Evolutionary conservation across 1,140 invertebrate species (phyloP), one percentile per base, ranked within the genome.

Genomic region (Drosophila athabasca): DNA sequence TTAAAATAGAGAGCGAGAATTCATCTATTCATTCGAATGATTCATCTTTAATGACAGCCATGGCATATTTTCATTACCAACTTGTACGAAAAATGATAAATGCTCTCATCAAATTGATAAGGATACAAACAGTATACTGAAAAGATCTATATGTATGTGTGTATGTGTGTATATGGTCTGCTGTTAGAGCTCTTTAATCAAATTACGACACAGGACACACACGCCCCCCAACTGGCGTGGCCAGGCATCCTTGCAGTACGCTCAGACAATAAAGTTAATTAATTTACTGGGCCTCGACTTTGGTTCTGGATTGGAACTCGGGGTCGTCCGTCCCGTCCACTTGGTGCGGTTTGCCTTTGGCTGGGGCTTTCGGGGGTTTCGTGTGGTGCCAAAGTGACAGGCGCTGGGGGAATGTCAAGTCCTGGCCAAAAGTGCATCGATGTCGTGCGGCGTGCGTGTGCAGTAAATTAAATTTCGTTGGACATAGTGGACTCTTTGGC

Each of bases 181-280:
- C 59, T 70, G 61, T 74, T 67, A 69, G 66, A 69, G 62, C 72
- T 67, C 46, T 81, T 87, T 82, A 87, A 85, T 85, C 78, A 82
- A 82, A 78, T 87, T 82, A 87, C 53, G 59, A 19, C 35, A 49
- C 49, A 62, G 62, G 50, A 50, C 22, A 43, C 44, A 39, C 11
- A 31, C 29, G 8, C 24, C 4, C 24, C 4, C 24, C 4, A 4
- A 5, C 24, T 0, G 3, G 5, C 24, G 24, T 2, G 6, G 7
- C 29, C 4, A 13, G 35, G 11, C 35, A 39, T 39, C 35, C 35
- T 39, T 13, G 35, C 35, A 35, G 9, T 11, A 11, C 57, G 49
- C 51, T 60, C 72, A 70, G 52, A 85, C 78, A 85, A 88, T 82
- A 78, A 87, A 85, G 69, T 85, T 82, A 85, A 85, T 85, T 85